phyloP scores from a whole-genome alignment of 2,113 vertebrate species.

The Gallinago media region DNA sequence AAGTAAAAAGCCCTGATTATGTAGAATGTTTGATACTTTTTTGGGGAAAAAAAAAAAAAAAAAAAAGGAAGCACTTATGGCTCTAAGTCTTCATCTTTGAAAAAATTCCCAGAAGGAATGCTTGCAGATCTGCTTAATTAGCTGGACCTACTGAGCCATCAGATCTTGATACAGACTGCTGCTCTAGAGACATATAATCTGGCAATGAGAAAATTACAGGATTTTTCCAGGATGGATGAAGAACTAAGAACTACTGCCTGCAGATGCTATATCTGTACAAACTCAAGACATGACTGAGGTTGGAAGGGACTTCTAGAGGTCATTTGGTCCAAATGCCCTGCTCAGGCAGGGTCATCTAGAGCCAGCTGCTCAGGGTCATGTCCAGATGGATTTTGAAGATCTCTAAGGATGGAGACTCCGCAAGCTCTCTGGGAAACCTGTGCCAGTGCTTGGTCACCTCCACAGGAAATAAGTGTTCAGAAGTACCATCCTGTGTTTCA shows the following conservation, averaged over 20 bases:
- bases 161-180: background rate
- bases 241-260: background rate
- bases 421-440: background rate
- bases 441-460: background rate
- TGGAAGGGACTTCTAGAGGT: background rate
- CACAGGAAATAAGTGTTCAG: background rate
- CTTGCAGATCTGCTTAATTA: background rate
- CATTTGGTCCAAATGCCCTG: background rate
- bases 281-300: background rate
- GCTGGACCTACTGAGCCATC: background rate
- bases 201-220: background rate
- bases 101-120: background rate
- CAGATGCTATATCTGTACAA: background rate
- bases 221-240: background rate
- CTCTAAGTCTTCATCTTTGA: background rate
- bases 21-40: background rate
- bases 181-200: background rate
- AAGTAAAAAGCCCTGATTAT: background rate
- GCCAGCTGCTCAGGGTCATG: background rate
- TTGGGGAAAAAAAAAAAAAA: too few species aligned
- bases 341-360: background rate
- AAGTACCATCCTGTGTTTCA: background rate
- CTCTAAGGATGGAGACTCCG: background rate
- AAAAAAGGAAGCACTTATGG: background rate
- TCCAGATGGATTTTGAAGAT: background rate